phyloP scores from a whole-genome alignment of 2,113 vertebrate species.

The Bubalus kerabau region DNA sequence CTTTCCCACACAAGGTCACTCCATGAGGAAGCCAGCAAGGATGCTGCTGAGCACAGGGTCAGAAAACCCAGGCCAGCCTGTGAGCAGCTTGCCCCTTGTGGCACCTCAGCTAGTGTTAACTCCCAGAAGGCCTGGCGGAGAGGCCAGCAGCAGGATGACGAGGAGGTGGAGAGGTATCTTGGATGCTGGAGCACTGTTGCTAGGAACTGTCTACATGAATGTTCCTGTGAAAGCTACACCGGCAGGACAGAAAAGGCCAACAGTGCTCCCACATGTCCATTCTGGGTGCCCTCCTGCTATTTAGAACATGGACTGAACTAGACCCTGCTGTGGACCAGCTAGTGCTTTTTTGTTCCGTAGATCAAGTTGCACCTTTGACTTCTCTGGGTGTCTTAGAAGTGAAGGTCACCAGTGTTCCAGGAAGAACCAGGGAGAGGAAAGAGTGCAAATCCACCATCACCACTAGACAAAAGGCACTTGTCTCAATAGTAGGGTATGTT shows the following conservation, averaged over 20 bases:
- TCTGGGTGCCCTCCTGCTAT: neutral
- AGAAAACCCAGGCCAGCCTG: neutral
- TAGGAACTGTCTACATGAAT: neutral
- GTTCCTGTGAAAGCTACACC: neutral
- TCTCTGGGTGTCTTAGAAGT: neutral
- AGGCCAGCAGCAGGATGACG: neutral
- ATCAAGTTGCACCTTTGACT: neutral
- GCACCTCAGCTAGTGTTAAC: neutral
- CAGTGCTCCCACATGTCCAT: neutral
- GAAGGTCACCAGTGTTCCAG: neutral
- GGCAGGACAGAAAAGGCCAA: neutral
- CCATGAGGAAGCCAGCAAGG: neutral
- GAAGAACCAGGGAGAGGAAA: neutral
- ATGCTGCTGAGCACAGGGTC: neutral
- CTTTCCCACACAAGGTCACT: neutral
- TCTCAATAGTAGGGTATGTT: neutral
- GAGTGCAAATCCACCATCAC: neutral
- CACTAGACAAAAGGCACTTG: neutral
- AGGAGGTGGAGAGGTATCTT: neutral
- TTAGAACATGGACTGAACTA: neutral
- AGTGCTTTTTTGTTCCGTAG: neutral
- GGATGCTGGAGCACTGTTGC: neutral
- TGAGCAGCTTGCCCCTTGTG: neutral
- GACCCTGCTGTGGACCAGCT: neutral
- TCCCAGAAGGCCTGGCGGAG: neutral